A percentile compares a stretch with the other conserved stretches of the same genome.
Evolutionary conservation across 2,113 vertebrate species (phyloP).

Genomic region (Actenoides hombroni): DNA sequence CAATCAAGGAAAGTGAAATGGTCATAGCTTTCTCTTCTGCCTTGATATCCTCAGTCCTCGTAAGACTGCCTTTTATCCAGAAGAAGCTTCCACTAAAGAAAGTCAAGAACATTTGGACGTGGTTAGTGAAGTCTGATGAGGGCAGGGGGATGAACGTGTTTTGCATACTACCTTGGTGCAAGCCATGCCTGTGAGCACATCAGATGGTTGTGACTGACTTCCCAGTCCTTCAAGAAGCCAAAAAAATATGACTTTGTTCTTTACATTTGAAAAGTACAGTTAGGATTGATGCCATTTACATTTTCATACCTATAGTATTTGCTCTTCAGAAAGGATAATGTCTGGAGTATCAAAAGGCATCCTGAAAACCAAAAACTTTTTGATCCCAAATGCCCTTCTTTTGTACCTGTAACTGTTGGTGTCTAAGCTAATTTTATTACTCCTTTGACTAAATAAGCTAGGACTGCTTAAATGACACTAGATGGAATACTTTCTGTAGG

Average conservation of each 20-base stretch:
- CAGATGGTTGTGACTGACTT: not conserved
- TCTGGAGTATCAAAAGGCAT: not conserved
- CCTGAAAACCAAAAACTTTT: not conserved
- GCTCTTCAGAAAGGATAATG: not conserved
- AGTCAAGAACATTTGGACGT: not conserved
- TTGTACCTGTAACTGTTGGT: not conserved
- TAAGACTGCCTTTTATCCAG: not conserved
- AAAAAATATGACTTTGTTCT: not conserved
- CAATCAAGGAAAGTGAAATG: not conserved
- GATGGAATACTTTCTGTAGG: not conserved
- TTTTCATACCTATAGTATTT: not conserved
- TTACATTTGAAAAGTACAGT: not conserved
- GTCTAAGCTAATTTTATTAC: not conserved
- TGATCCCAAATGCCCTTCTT: not conserved
- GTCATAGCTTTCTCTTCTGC: not conserved
- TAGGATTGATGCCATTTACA: not conserved
- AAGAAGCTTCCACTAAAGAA: not conserved
- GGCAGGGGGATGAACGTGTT: not conserved
- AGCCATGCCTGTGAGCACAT: accelerated
- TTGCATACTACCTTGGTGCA: not conserved
- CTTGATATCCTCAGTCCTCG: not conserved
- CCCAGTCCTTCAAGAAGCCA: not conserved
- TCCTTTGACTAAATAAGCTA: not conserved
- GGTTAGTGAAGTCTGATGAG: not conserved
- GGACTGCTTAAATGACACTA: not conserved